Evolutionary conservation across 2,113 vertebrate genomes (phyloP), one percentile per base, ranked within the genome.

Genomic region (Lepus americanus): DNA sequence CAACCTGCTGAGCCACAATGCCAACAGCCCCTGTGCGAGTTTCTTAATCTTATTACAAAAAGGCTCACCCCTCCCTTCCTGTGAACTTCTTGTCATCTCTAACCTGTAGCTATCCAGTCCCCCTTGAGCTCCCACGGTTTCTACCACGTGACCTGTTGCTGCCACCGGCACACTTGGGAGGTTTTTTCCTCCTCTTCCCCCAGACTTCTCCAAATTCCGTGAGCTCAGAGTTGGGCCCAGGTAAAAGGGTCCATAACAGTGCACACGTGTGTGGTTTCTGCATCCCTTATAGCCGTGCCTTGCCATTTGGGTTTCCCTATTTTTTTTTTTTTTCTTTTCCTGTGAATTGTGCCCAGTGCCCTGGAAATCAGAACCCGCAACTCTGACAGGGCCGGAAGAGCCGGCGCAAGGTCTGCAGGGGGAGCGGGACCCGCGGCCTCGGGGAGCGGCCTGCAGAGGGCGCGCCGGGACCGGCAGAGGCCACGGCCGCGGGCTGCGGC

Each of bases 391-490:
- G n/a, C 59, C 1, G 1, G 7, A 25, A 20, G 14, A 44, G 7
- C 44, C 44, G 44, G 44, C 7, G 44, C 44, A 6, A 9, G 36
- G 16, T 29, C 55, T 0, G 2, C 16, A 9, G 11, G 4, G 67
- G 44, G 79, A 76, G 53, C n/a, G 39, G 33, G n/a, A 59, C 29
- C 19, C 29, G 72, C 19, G 9, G 73, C 25, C 25, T 44, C 33
- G 14, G 2, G 13, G 1, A 89, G 44, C 0, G 0, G 78, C 94
- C 96, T n/a, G 94, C 86, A 97, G 97, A 95, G 96, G 96, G 97
- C 95, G 96, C 90, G n/a, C 88, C 22, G 72, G 69, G 31, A 92
- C 82, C 36, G 59, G 44, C 55, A 90, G 73, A 89, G 67, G 64
- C 19, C 8, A 12, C 19, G 5, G 55, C 36, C 1, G 17, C 6